Base-by-base conservation (phyloP, 2,888 invertebrate species). In the Aporophyla nigra region DNA sequence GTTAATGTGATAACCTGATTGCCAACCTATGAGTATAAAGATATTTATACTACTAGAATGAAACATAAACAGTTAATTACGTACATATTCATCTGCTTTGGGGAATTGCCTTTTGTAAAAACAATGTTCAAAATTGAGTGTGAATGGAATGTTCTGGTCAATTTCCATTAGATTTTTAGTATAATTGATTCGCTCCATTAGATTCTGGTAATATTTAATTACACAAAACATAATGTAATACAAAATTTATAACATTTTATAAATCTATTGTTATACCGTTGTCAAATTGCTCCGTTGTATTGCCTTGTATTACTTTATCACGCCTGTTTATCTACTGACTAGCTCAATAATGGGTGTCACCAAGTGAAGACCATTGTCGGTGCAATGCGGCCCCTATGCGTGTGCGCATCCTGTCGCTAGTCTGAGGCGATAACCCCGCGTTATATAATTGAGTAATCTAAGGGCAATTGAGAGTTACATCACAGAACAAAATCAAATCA, bases 331-430 rank as follows among this genome's bases (percentile, higher is more conserved):
- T 63, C 16, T 58, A 53, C 14, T 19, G 54, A 14, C 12, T 56
- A 2, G 5, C 43, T 49, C 56, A 61, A 77, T 61, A 66, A 82
- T 56, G n/a, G 51, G 10, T n/a, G 24, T 33, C 19, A 12, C n/a
- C 16, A 16, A 70, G n/a, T 54, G 58, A 62, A 56, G 65, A 63
- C 51, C 49, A 56, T 71, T 71, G 46, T 21, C 53, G 19, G 46
- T 72, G 65, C 68, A 61, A 27, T 12, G 24, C 24, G 84, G 73
- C 68, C 72, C 69, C 82, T 79, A 70, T 80, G 69, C 84, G 84
- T 19, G 3, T 68, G 63, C 78, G 84, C 81, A 73, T 81, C 84
- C 80, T 73, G 80, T 53, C 58, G 6, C 21, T 33, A 21, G 21
- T 21, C 33, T 49, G 46, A 73, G 79, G 51, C 73, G 46, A 69